Conservation (phyloP, 1,140 invertebrate genomes). For the Pachyrhynchus sulphureomaculatus region DNA sequence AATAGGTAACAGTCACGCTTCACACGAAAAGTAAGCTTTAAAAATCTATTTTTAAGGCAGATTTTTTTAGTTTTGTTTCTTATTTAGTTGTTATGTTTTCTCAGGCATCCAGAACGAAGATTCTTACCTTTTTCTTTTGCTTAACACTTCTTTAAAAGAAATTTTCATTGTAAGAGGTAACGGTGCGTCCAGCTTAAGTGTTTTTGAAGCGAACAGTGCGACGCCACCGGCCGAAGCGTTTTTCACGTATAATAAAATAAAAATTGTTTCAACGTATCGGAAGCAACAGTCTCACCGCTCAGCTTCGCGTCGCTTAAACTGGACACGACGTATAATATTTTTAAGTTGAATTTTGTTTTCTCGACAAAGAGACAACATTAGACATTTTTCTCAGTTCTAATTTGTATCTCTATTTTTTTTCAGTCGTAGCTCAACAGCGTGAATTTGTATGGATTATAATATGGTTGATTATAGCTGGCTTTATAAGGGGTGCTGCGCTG, state of each 20-base stretch:
- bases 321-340: too few species aligned
- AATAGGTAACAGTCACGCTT: slow-evolving; percentile 49
- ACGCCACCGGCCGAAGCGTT: too few species aligned
- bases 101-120: too few species aligned
- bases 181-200: too few species aligned
- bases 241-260: too few species aligned
- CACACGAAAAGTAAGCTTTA: slow-evolving; percentile 48
- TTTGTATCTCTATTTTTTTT: slow-evolving; percentile 46
- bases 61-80: slow-evolving; percentile 36
- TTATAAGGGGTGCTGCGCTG: slow-evolving; percentile 70
- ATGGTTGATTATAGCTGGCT: slow-evolving; percentile 69
- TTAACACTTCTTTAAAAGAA: slow-evolving; percentile 17
- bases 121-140: too few species aligned
- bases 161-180: too few species aligned
- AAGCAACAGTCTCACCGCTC: too few species aligned
- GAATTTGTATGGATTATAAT: slow-evolving; percentile 65
- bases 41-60: slow-evolving; percentile 39
- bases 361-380: slow-evolving; percentile 34
- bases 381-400: slow-evolving; percentile 15
- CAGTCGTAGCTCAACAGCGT: slow-evolving; percentile 67
- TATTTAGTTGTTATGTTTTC: slow-evolving; percentile 9
- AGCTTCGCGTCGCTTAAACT: too few species aligned
- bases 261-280: too few species aligned
- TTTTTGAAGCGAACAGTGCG: too few species aligned
- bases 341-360: slow-evolving; percentile 18